Evolutionary conservation across 2,113 vertebrate species (phyloP), one percentile per base, ranked within the genome.

Genomic region (Tichodroma muraria): DNA sequence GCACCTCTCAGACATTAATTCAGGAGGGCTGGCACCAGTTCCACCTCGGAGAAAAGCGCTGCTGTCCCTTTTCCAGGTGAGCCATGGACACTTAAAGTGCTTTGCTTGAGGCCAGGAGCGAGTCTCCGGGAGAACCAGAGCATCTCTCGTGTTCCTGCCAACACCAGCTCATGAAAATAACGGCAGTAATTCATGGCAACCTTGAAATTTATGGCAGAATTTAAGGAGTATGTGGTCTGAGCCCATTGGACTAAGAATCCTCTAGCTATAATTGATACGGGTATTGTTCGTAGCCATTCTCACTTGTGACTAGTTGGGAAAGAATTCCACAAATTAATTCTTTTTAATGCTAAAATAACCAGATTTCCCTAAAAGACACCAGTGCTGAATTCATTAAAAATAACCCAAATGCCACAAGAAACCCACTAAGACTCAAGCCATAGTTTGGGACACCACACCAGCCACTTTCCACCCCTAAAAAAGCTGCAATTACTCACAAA

Each of bases 121-220:
- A 93, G 86, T 65, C 66, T 37, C 5, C 61, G 84, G 45, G 49
- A 89, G 54, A 75, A 5, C 37, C 61, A 79, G 86, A 15, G 44
- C 57, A 90, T 57, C n/a, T 59, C 84, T 93, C 57, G 38, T 1
- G 8, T 9, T 38, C 59, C 75, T 82, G 84, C 70, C 65, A 88
- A 15, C 59, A 40, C 11, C 84, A 79, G 45, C 63, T 85, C 60
- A 28, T 6, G 23, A 45, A 89, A 94, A 92, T 61, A 94, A 50
- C 15, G 7, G 70, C 73, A 89, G 77, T 94, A 85, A 96, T 59
- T 95, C 95, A 79, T n/a, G 59, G 85, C 16, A 87, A 20, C 15
- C 28, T 72, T 25, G 7, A 91, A 65, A 91, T 94, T 94, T 53
- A 76, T 27, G 54, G 83, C 72, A 82, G 78, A 85, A 82, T 77